phyloP scores from a whole-genome alignment of 2,113 vertebrate species.

The Todiramphus chloris region DNA sequence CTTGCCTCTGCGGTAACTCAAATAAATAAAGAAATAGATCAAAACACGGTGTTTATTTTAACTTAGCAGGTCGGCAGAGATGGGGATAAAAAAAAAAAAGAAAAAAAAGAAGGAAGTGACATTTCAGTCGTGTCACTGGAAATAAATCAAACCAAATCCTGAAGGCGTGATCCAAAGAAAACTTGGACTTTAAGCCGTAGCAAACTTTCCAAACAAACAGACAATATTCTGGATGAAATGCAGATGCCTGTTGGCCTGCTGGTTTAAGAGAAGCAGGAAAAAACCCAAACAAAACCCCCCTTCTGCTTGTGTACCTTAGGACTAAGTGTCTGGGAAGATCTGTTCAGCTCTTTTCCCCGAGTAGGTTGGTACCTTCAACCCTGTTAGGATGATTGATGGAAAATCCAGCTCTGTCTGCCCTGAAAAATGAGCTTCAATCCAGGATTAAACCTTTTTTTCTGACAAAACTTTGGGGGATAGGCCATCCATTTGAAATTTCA shows the following conservation, averaged over 20 bases:
- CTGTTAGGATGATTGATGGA: neutral
- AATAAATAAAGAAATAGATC: conserved; percentile 32
- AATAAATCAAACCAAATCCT: neutral
- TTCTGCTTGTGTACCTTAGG: neutral
- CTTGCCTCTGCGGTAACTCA: neutral
- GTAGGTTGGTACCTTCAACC: neutral
- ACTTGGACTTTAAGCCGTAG: neutral
- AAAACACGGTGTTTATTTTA: neutral
- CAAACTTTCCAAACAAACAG: conserved; percentile 20
- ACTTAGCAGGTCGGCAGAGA: neutral
- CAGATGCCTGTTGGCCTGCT: neutral
- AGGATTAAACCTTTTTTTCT: neutral
- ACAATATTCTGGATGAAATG: neutral
- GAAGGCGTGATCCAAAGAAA: conserved; percentile 19
- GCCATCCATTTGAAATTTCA: neutral
- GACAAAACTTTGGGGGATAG: neutral
- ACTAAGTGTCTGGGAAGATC: neutral
- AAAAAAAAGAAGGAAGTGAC: neutral
- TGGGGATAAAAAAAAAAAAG: neutral
- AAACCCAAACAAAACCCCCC: accelerated
- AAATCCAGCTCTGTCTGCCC: neutral
- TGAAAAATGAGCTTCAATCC: neutral
- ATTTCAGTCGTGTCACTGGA: neutral
- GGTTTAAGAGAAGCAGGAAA: neutral
- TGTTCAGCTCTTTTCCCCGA: neutral